Percentiles rank a stretch among this genome's conserved stretches.
These are phyloP conservation scores for Todiramphus chloris DNA, from an alignment of 2,113 vertebrate species.

Conservation along the genomic window DNA sequence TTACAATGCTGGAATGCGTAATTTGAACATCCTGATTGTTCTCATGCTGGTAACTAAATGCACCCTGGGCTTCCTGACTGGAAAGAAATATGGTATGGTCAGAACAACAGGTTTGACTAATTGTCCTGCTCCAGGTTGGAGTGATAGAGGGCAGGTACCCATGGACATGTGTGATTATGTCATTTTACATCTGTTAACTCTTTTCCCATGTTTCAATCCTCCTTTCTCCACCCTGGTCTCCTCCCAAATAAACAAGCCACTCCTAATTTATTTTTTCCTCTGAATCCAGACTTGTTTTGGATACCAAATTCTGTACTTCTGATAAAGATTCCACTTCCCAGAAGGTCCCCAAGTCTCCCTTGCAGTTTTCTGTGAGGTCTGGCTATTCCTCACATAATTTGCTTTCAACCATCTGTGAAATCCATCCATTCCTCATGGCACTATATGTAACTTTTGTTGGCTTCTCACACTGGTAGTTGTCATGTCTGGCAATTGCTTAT, in stretches of 20 bases:
- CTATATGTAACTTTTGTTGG: background rate
- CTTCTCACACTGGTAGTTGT: background rate
- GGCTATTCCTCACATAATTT: background rate
- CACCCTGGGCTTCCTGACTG: background rate
- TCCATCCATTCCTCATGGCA: background rate
- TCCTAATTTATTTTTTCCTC: background rate
- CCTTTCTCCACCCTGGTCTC: background rate
- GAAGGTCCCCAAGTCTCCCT: background rate
- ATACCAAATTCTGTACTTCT: background rate
- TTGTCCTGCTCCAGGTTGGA: background rate
- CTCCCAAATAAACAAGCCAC: constrained; percentile 5
- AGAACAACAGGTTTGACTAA: background rate
- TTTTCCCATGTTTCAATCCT: background rate
- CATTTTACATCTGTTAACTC: background rate
- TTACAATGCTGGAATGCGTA: background rate
- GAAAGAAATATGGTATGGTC: background rate
- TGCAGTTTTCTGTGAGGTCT: background rate
- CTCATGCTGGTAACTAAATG: background rate
- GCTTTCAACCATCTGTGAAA: background rate
- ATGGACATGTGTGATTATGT: background rate
- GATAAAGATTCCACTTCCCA: background rate
- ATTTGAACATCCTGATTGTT: background rate
- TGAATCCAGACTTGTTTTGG: background rate
- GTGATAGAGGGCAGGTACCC: background rate
- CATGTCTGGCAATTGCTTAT: background rate